phyloP scores from a whole-genome alignment of 30 jellyfish, hydroid and myxozoan species.

The Turritopsis dohrnii region DNA sequence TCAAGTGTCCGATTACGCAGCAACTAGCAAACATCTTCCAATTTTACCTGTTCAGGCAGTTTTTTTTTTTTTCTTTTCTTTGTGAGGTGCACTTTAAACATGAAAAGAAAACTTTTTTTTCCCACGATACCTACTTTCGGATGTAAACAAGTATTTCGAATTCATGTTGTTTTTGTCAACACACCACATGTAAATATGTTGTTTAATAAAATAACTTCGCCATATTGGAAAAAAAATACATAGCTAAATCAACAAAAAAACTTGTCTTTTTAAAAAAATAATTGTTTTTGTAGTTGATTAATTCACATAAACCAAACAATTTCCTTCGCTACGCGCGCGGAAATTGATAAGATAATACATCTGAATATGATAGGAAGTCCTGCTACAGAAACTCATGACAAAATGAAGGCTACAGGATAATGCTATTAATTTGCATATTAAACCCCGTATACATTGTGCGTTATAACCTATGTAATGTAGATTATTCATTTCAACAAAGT shows the following conservation, averaged over 20 bases:
- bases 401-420: not conserved
- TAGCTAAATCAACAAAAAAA: not conserved
- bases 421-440: not conserved
- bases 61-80: too few species aligned
- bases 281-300: not conserved
- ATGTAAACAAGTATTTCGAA: not conserved
- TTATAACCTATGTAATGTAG: not conserved
- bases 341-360: not conserved
- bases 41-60: not conserved
- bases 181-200: not conserved
- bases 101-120: not conserved
- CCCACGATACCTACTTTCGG: not conserved
- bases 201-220: not conserved
- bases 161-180: not conserved
- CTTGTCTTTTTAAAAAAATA: not conserved
- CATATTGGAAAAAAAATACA: not conserved
- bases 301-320: not conserved
- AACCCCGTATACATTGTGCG: not conserved
- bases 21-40: not conserved
- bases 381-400: too few species aligned
- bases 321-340: not conserved
- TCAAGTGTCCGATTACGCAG: not conserved
- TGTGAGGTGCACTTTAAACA: not conserved
- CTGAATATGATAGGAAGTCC: not conserved
- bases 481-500: not conserved